phyloP scores from a whole-genome alignment of 2,113 vertebrate genomes.

The Aegotheles bennettii region DNA sequence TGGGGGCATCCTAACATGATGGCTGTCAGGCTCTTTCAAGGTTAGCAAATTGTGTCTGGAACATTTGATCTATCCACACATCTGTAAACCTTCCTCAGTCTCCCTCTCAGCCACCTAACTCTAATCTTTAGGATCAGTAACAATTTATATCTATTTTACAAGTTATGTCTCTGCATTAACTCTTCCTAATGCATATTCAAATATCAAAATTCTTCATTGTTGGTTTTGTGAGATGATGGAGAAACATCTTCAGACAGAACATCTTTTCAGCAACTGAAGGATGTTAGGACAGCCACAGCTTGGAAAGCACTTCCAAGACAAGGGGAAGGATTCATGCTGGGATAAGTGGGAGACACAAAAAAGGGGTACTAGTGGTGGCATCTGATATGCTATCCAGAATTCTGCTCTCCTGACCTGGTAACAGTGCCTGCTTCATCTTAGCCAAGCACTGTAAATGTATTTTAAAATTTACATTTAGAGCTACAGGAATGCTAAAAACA shows the following conservation, averaged over 20 bases:
- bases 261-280: background rate
- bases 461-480: background rate
- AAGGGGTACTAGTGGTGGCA: background rate
- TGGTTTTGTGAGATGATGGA: background rate
- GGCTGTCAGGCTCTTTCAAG: background rate
- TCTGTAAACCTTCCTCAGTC: background rate
- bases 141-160: background rate
- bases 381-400: background rate
- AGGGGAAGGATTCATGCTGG: background rate
- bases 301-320: background rate
- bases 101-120: background rate
- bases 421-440: background rate
- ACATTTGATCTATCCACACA: background rate
- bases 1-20: background rate
- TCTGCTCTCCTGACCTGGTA: background rate
- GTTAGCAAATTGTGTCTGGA: background rate
- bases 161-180: background rate
- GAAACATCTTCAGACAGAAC: background rate
- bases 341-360: background rate
- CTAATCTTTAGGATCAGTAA: background rate
- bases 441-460: background rate
- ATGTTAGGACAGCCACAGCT: background rate
- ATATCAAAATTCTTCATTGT: accelerated
- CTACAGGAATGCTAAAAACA: background rate
- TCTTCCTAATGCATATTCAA: background rate